Evolutionary conservation across 2,113 vertebrate genomes (phyloP).

Genomic region (Pogonocichla stellata): DNA sequence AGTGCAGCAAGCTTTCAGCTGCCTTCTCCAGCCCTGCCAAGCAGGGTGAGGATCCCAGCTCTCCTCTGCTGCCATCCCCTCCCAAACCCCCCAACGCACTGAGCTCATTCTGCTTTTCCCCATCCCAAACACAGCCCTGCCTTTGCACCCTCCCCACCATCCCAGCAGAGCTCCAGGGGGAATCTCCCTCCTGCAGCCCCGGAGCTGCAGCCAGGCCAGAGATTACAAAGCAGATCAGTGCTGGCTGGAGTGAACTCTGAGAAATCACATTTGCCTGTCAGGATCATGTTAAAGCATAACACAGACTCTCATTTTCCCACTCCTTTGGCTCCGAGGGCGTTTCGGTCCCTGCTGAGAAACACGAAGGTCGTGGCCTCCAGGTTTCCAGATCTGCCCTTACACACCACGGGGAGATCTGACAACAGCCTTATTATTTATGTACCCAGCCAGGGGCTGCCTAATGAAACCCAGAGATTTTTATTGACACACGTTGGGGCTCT

Average conservation of each 20-base stretch:
- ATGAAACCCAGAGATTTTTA: slow-evolving; percentile 69
- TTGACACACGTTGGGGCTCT: neutral
- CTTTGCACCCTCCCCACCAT: rapidly evolving
- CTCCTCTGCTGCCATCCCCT: neutral
- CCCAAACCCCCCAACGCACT: rapidly evolving
- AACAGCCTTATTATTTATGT: slow-evolving; percentile 74
- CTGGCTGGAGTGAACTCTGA: neutral
- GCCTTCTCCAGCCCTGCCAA: rapidly evolving
- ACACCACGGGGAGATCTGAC: slow-evolving; percentile 71
- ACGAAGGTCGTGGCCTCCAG: slow-evolving; percentile 79
- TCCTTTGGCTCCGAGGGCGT: slow-evolving; percentile 64
- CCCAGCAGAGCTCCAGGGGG: neutral
- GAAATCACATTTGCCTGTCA: slow-evolving; percentile 79
- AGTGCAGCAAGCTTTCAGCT: neutral
- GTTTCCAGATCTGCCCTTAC: slow-evolving; percentile 77
- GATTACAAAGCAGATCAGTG: slow-evolving; percentile 37
- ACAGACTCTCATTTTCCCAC: slow-evolving; percentile 81
- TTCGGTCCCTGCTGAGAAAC: slow-evolving; percentile 78
- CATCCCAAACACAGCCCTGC: neutral
- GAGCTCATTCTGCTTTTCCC: neutral
- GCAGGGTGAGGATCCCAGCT: neutral
- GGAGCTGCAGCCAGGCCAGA: neutral
- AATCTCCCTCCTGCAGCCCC: neutral
- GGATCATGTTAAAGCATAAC: slow-evolving; percentile 79
- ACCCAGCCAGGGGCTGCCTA: slow-evolving; percentile 58